Evolutionary conservation across 2,888 invertebrate genomes (phyloP), one percentile per base, ranked within the genome.

Genomic region (Corythucha ciliata): DNA sequence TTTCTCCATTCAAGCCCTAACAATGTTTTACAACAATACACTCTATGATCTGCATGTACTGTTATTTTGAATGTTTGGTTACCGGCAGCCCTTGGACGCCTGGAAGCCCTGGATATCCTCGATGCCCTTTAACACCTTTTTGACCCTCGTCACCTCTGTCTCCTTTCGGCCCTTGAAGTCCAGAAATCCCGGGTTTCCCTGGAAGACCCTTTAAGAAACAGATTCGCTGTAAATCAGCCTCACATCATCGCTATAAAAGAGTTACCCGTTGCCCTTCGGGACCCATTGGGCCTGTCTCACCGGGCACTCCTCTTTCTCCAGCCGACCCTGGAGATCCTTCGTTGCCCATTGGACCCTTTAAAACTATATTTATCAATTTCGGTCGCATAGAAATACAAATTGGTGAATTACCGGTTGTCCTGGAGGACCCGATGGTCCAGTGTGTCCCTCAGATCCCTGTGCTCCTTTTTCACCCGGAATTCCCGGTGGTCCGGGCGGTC

Each of bases 51-150:
- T n/a, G n/a, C n/a, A n/a, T n/a, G n/a, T n/a, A n/a, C n/a, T n/a
- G n/a, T n/a, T n/a, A n/a, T n/a, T n/a, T n/a, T n/a, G n/a, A n/a
- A n/a, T n/a, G n/a, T n/a, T 52, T 40, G 48, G 58, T 57, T 61
- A 70, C 72, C 5, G 73, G 74, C 0, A 75, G 67, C 8, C 91
- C 91, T 0, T 81, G 75, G 61, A 84, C 70, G 18, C 91, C 90
- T 62, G 86, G 87, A 27, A 89, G 67, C 5, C 90, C 89, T 57
- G 81, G 81, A 33, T 89, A 69, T n/a, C 89, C 88, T 33, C 83
- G 73, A 64, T 89, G 88, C 6, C 89, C 89, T 66, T 87, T 88
- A 2, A 76, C 69, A 20, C 88, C 88, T 63, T 81, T 79, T 1
- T 75, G 71, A 2, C 89, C 89, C 1, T 70, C 55, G 56, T 79